Evolutionary conservation across 2,113 vertebrate species (phyloP), one percentile per base, ranked within the genome.

Genomic region (Heliornis fulica): DNA sequence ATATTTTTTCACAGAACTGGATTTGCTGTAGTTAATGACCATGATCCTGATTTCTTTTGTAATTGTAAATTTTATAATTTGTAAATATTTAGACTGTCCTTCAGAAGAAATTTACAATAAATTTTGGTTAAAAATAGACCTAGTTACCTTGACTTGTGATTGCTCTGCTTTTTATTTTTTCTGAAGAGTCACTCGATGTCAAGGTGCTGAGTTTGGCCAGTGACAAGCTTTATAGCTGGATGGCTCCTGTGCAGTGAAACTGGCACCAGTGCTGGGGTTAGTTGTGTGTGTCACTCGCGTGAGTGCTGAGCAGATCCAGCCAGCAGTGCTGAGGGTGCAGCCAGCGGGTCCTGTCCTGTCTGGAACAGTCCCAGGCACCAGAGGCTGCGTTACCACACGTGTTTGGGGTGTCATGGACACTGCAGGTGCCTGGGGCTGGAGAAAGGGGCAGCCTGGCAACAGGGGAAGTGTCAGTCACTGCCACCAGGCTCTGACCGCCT

Each of bases 1-100:
- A 89, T 97, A 96, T 97, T 97, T 97, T 97, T 97, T 97, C 97
- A 97, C 90, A 81, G 69, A 93, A 90, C 72, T 46, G 86, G 69
- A 89, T 40, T 86, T 93, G 80, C 83, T 95, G 87, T 87, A 89
- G 92, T 65, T 87, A 63, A 84, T 89, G 53, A 91, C 83, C 36
- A 19, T 69, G 61, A 91, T n/a, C 28, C 48, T 31, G 56, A 81
- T 81, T 70, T 69, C 50, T 94, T 96, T 96, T 96, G 85, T 96
- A 96, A 96, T 21, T 92, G 91, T 96, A 95, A 95, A 95, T 93
- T 96, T 93, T 92, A 7, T 96, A 88, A 93, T 83, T 93, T 95
- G 90, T 96, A 95, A 89, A 88, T 87, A 74, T 36, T 59, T 74
- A 93, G 89, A 93, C 64, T 50, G 54, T 69, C 32, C 36, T 89